phyloP scores from a whole-genome alignment of 1,140 invertebrate genomes.

The Apis mellifera region Amel_HAv3.1 CM009941.2:14895501-14896000 shows the following conservation, averaged over 20 bases:
- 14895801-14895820: slow-evolving; percentile 64
- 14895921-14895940: not conserved
- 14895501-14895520: slow-evolving; percentile 62
- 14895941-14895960: slow-evolving; percentile 51
- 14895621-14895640: slow-evolving; percentile 45
- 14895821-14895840: slow-evolving; percentile 47
- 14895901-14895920: not conserved
- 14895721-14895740: not conserved
- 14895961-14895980: slow-evolving; percentile 55
- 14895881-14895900: slow-evolving; percentile 40
- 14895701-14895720: slow-evolving; percentile 25
- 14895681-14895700: slow-evolving; percentile 55
- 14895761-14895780: slow-evolving; percentile 62
- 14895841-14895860: slow-evolving; percentile 41
- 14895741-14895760: slow-evolving; percentile 45
- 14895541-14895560: slow-evolving; percentile 68
- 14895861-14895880: slow-evolving; percentile 66
- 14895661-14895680: slow-evolving; percentile 48
- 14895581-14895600: slow-evolving; percentile 46
- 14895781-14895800: slow-evolving; percentile 67
- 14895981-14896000: slow-evolving; percentile 62
- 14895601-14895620: slow-evolving; percentile 25
- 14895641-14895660: slow-evolving; percentile 33
- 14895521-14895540: slow-evolving; percentile 64
- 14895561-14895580: slow-evolving; percentile 66